phyloP scores from a whole-genome alignment of 2,113 vertebrate genomes.

The Aegotheles bennettii region DNA sequence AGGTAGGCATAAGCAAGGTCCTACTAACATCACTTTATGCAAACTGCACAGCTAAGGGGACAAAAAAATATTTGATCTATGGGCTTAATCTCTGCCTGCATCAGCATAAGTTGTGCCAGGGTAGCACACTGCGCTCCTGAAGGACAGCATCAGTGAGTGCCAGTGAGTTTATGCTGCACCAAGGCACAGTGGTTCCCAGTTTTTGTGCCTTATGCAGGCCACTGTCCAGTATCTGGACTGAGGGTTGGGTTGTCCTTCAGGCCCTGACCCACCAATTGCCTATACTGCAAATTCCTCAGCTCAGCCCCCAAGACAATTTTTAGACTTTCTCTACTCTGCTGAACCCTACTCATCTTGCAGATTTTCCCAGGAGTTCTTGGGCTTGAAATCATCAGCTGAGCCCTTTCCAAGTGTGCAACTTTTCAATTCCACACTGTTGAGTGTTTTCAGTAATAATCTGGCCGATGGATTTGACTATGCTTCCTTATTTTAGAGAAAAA shows the following conservation, averaged over 20 bases:
- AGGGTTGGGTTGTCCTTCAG: not conserved
- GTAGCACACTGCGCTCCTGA: not conserved
- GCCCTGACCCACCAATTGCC: rapidly evolving
- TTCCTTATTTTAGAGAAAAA: not conserved
- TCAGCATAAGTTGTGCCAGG: not conserved
- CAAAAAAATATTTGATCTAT: not conserved
- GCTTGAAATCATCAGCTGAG: not conserved
- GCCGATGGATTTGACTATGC: not conserved
- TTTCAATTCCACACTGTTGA: not conserved
- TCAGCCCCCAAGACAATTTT: not conserved
- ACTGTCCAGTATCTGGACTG: not conserved
- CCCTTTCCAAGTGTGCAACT: not conserved
- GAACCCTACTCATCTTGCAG: not conserved
- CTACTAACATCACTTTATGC: not conserved
- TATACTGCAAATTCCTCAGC: not conserved
- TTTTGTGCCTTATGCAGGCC: not conserved
- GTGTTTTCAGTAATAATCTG: not conserved
- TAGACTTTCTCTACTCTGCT: not conserved
- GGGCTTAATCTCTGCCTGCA: not conserved
- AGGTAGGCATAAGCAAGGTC: not conserved
- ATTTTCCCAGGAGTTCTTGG: not conserved
- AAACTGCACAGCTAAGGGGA: not conserved
- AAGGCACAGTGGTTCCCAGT: rapidly evolving
- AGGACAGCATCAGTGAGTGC: not conserved
- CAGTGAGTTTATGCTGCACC: not conserved